Base-by-base conservation (phyloP, 2,113 vertebrate genomes). In the Dicrurus megarhynchus region DNA sequence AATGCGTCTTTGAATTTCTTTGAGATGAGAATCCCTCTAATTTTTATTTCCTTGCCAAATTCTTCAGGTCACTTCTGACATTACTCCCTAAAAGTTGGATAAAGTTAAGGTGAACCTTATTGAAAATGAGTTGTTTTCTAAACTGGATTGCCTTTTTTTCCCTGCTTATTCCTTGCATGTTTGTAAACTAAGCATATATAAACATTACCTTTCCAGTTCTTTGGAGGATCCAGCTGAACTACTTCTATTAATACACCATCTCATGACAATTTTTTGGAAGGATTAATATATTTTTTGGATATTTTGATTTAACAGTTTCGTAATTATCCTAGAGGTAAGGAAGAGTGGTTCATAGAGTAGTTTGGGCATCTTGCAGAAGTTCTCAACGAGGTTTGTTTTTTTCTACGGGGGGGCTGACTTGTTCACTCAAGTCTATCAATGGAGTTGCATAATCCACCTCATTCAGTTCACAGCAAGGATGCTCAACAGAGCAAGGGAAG, bases 401-500 rank as follows among this genome's bases (percentile, higher is more conserved):
- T 44, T 10, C 30, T 75, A 0, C 0, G 0, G 18, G 28, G 28
- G 37, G 11, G 16, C 11, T 85, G 61, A 55, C 27, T 47, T 63
- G 60, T 79, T 90, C 49, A 3, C 23, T 90, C 42, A 26, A 13
- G 44, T 32, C 53, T 75, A 2, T 75, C 4, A 4, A 11, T 47
- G 67, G 28, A 35, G 10, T 85, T 82, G 33, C 63, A 37, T 19
- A 76, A 83, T 59, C 32, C 46, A 24, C 14, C 46, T 42, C 1
- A 1, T 39, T 67, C 64, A 71, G 44, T 30, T 65, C 42, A 32
- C 28, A 88, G 9, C 1, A 3, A 9, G 4, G 30, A n/a, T 52
- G 37, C 46, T 37, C 30, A 24, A 83, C 83, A 75, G 47, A 76
- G 39, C 1, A 3, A 67, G 20, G 50, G 28, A 52, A 50, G 52